Evolutionary conservation across 1,140 invertebrate species (phyloP).

Genomic region (Tetramorium simillimum): DNA sequence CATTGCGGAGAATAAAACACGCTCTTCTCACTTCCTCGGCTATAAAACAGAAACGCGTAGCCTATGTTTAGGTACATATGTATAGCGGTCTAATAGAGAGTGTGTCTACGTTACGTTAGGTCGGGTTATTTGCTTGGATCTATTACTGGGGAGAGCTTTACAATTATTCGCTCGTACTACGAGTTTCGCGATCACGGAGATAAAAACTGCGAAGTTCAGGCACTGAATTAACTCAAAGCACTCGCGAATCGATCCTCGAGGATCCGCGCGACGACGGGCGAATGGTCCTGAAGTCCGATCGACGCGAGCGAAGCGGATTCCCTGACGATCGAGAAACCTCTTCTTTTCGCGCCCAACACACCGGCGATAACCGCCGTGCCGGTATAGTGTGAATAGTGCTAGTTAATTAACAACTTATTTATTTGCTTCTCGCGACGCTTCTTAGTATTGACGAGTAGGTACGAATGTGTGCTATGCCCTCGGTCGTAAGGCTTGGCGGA

Average conservation of each 20-base stretch:
- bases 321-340: conserved; percentile 18
- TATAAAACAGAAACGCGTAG: conserved; percentile 37
- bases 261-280: conserved; percentile 57
- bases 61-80: conserved; percentile 54
- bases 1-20: conserved; percentile 38
- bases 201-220: conserved; percentile 73
- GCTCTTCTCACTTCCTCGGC: neutral
- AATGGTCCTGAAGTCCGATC: conserved; percentile 27
- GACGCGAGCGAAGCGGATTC: conserved; percentile 23
- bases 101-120: conserved; percentile 39
- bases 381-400: neutral
- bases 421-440: conserved; percentile 52
- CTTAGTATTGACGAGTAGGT: conserved; percentile 77
- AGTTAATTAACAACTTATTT: conserved; percentile 23
- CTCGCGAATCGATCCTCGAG: conserved; percentile 51
- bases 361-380: neutral
- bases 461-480: conserved; percentile 61
- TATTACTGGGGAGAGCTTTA: conserved; percentile 34
- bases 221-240: conserved; percentile 77
- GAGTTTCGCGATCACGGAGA: conserved; percentile 49
- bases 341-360: neutral
- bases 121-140: conserved; percentile 43
- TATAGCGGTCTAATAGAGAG: conserved; percentile 53
- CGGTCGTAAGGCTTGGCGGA: conserved; percentile 59
- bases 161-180: conserved; percentile 37